Base-by-base conservation (phyloP, 2,888 invertebrate genomes). In the Seira musarum region DNA sequence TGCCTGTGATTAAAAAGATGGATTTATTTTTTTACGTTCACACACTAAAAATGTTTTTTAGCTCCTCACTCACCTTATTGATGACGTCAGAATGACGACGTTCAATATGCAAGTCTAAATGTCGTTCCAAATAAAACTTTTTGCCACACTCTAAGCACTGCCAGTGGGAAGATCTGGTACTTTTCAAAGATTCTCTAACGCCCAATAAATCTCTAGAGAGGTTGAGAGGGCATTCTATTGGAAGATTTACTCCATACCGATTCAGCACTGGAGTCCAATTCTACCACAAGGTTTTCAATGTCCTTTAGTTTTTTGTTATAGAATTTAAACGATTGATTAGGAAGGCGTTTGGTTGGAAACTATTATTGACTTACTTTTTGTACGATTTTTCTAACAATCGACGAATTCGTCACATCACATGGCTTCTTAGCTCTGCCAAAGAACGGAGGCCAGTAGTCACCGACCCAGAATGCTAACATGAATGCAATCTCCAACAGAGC, bases 251-350 rank as follows among this genome's bases (percentile, higher is more conserved):
- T 90, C 95, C 94, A 91, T 95, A 95, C 89, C 95, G 94, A 88
- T 95, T 95, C 90, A 96, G 90, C 82, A 96, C 93, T 75, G 96
- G 96, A 85, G 94, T 92, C 95, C 96, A 96, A 93, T 96, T 95
- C 92, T 91, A 87, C 13, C n/a, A n/a, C n/a, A n/a, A n/a, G n/a
- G n/a, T n/a, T n/a, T n/a, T n/a, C n/a, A n/a, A n/a, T n/a, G n/a
- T n/a, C n/a, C n/a, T n/a, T n/a, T n/a, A n/a, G n/a, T n/a, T n/a
- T n/a, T n/a, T n/a, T n/a, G n/a, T n/a, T n/a, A n/a, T n/a, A n/a
- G n/a, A n/a, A n/a, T n/a, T n/a, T n/a, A n/a, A n/a, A n/a, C n/a
- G n/a, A n/a, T n/a, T n/a, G n/a, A n/a, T n/a, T n/a, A n/a, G n/a
- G n/a, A n/a, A n/a, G n/a, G n/a, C n/a, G n/a, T n/a, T n/a, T n/a